Evolutionary conservation across 2,888 invertebrate genomes (phyloP), one percentile per base, ranked within the genome.

Genomic region (Ectemnius continuus): DNA sequence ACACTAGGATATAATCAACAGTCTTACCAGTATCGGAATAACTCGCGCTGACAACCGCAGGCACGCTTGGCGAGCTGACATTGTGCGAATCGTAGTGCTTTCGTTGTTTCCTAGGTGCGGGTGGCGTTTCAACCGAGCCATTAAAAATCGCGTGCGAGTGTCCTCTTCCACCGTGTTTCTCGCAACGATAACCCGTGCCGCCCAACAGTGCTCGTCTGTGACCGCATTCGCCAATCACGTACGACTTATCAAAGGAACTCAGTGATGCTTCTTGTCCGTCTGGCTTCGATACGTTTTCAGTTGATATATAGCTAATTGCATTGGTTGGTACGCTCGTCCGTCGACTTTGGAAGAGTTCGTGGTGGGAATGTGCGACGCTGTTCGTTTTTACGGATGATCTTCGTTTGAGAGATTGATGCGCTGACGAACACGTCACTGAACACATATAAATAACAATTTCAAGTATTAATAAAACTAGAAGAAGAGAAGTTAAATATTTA

Each of bases 41-140:
- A 78, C 89, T 89, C n/a, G 89, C 85, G 78, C 83, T 88, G 47
- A 89, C 88, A 61, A 87, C 81, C 45, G 86, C 85, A 4, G 90
- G 87, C 11, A 90, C 90, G 75, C 88, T 90, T 13, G 89, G 90
- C 47, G 90, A 89, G 75, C 89, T 88, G n/a, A 88, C 88, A 72
- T 90, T 90, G 79, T 88, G 87, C 18, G 84, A 84, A 48, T 88
- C 87, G 67, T 85, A 84, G 28, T 85, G 85, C n/a, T 80, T 86
- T 56, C 82, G 81, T 71, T 88, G 86, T 60, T 86, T 86, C 58
- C 83, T 80, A 0, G 81, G 67, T 3, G 81, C 74, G 2, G 86
- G 78, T 13, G 81, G 78, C 14, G 82, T 85, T 52, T 86, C 86
- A 20, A 86, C 81, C 4, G 88, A 88, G 56, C 89, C 91, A 75